phyloP scores from a whole-genome alignment of 2,113 vertebrate genomes.

The Sinocyclocheilus grahami region DNA sequence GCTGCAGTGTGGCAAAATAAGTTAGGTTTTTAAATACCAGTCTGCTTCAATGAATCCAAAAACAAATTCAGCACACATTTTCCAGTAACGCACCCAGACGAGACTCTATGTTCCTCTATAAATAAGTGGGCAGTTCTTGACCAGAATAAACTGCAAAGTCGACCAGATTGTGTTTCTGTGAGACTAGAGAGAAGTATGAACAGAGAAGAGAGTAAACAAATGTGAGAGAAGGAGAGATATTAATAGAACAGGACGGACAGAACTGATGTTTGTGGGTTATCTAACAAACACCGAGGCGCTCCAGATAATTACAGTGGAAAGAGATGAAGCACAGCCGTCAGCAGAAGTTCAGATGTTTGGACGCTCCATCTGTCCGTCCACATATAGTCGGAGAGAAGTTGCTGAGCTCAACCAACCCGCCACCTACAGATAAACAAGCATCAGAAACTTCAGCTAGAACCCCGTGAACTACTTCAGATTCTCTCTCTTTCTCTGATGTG shows the following conservation, averaged over 20 bases:
- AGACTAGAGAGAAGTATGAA: neutral
- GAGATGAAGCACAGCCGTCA: slow-evolving; percentile 19
- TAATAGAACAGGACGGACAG: neutral
- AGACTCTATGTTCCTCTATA: neutral
- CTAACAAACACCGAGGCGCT: slow-evolving; percentile 11
- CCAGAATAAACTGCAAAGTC: neutral
- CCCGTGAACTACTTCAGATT: slow-evolving; percentile 17
- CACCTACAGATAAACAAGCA: slow-evolving; percentile 37
- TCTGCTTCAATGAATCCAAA: neutral
- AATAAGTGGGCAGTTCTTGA: slow-evolving; percentile 1
- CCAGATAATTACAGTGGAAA: slow-evolving; percentile 45
- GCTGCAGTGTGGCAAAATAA: neutral
- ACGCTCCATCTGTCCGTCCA: neutral
- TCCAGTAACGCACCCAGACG: neutral
- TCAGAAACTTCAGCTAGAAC: slow-evolving; percentile 29
- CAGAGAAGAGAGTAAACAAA: neutral
- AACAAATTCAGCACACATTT: neutral
- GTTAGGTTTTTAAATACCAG: neutral
- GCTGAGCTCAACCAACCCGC: slow-evolving; percentile 51
- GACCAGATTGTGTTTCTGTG: neutral
- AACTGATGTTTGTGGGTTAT: slow-evolving; percentile 10
- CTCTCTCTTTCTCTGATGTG: slow-evolving; percentile 32
- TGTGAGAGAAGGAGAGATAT: neutral
- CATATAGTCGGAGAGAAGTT: slow-evolving; percentile 25
- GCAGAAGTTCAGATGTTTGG: slow-evolving; percentile 45